These are phyloP conservation scores for Edolisoma coerulescens DNA, from an alignment of 2,113 vertebrate genomes.

Conservation along the genomic window DNA sequence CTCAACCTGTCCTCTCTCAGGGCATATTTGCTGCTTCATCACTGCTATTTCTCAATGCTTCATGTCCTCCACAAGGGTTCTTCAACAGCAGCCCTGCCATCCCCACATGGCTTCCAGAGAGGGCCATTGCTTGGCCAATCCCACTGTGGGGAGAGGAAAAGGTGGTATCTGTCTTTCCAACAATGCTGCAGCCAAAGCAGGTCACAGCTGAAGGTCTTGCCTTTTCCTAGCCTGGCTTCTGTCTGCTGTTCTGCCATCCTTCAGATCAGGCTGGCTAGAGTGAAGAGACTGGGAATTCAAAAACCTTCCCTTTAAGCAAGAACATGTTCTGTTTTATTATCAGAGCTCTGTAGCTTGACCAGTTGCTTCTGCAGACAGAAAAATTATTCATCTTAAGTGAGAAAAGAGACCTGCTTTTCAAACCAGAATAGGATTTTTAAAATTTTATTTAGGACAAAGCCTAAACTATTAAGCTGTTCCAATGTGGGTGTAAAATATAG, in stretches of 20 bases:
- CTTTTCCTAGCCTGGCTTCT: not conserved
- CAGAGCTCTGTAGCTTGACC: not conserved
- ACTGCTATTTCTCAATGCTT: not conserved
- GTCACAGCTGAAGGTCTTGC: not conserved
- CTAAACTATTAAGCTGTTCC: not conserved
- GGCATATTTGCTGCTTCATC: not conserved
- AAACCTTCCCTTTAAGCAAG: not conserved
- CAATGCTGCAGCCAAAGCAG: not conserved
- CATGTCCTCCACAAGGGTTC: not conserved
- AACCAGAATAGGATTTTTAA: not conserved
- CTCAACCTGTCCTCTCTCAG: not conserved
- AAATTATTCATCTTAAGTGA: not conserved
- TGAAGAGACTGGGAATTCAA: not conserved
- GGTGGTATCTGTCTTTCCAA: not conserved
- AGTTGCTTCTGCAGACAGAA: not conserved
- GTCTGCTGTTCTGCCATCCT: not conserved
- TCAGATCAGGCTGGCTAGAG: not conserved
- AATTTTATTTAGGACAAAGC: not conserved
- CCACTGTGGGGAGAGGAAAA: not conserved
- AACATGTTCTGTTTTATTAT: not conserved
- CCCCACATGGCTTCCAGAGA: rapidly evolving
- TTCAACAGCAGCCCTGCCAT: not conserved
- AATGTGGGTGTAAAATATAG: not conserved
- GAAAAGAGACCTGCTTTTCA: not conserved
- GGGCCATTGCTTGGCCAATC: not conserved